Evolutionary conservation across 2,113 vertebrate species (phyloP), one percentile per base, ranked within the genome.

Genomic region (Mionectes macconnelli): DNA sequence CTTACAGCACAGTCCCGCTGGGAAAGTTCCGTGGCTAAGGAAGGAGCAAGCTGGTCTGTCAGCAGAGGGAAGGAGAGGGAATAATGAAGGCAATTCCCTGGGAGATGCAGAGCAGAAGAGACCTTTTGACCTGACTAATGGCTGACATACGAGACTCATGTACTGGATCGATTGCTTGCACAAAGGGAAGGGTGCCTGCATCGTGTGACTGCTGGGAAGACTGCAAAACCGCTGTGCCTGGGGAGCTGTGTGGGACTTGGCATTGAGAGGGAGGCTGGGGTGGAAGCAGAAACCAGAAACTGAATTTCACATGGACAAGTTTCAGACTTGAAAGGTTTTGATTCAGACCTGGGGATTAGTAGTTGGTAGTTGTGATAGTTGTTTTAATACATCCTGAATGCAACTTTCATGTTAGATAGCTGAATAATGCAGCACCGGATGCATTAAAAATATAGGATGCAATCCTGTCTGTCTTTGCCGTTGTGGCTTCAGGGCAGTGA

Each of bases 91-190:
- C 75, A 79, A 27, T 77, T 72, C 74, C 49, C 56, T 69, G 82
- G 40, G 74, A 69, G 82, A 68, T 42, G n/a, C 49, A 56, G 57
- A 85, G 66, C 78, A 82, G 35, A 75, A 44, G 55, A 85, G 75
- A 82, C 62, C 87, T 91, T 89, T 72, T 84, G 87, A 73, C 87
- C 74, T 45, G 74, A 28, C 82, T 91, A 85, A 95, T 79, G 88
- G 44, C 75, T 72, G 78, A 82, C 85, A 90, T 49, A 82, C 0
- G 57, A 91, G 70, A 75, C 66, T 79, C 30, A 11, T 33, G 63
- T 25, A 13, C 49, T 49, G 31, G 82, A 89, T 93, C 47, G 8
- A 55, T 90, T 64, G 49, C 82, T 37, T 64, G 49, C 24, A 35
- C 44, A 60, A 47, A 47, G 49, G 90, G 8, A 64, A 59, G 42